phyloP scores from a whole-genome alignment of 2,113 vertebrate species.

The Pristiophorus japonicus region DNA sequence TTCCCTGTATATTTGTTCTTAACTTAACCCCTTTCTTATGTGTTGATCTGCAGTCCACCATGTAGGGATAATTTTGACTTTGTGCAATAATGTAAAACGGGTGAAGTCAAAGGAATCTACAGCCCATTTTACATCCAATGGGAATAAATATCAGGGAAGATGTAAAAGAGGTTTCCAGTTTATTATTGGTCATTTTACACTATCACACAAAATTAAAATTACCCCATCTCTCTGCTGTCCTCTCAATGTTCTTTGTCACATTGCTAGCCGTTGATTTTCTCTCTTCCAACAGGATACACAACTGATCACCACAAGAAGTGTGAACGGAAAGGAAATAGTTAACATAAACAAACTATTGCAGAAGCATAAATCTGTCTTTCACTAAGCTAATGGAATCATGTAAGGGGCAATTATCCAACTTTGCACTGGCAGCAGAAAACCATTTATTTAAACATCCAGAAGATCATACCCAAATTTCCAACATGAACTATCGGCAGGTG shows the following conservation, averaged over 20 bases:
- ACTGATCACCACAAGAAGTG: background rate
- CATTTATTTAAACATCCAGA: conserved; percentile 4
- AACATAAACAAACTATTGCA: background rate
- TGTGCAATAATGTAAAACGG: background rate
- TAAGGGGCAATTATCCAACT: background rate
- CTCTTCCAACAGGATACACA: background rate
- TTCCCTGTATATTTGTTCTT: background rate
- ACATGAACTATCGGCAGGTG: background rate
- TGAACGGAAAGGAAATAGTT: background rate
- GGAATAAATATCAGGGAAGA: background rate
- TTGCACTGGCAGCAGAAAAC: background rate
- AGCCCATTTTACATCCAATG: background rate
- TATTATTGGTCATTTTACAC: background rate
- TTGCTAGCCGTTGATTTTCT: background rate
- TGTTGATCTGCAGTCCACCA: background rate
- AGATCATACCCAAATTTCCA: background rate
- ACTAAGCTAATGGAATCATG: background rate
- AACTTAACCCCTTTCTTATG: background rate
- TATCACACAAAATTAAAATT: background rate
- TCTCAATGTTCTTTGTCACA: background rate
- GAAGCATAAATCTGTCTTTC: background rate
- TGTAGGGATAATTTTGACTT: background rate
- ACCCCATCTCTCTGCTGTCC: background rate
- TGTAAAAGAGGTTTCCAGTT: background rate
- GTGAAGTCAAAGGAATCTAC: background rate